Percentiles rank a stretch among this genome's conserved stretches.
These are phyloP conservation scores for Arizona elegans DNA, from an alignment of 2,113 vertebrate genomes.

Conservation along the genomic window DNA sequence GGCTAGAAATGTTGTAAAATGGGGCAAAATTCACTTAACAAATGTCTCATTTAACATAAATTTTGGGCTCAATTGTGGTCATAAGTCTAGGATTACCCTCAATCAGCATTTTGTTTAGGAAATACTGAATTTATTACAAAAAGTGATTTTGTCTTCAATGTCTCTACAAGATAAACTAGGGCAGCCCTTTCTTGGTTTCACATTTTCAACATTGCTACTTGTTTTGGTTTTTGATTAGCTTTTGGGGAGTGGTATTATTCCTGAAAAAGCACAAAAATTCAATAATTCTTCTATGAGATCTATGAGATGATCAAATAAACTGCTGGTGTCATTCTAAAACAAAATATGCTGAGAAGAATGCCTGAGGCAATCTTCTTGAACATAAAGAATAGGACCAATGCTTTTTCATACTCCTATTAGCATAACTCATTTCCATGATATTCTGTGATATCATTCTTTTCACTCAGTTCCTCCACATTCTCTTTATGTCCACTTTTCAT, in stretches of 20 bases:
- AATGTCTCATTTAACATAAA: neutral
- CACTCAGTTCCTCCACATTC: neutral
- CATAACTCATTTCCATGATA: neutral
- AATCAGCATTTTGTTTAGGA: neutral
- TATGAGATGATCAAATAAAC: constrained; percentile 18
- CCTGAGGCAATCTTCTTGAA: neutral
- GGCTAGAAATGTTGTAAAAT: neutral
- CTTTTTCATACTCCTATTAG: neutral
- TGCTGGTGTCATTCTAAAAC: neutral
- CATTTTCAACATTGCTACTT: neutral
- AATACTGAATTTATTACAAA: neutral
- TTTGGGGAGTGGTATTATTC: neutral
- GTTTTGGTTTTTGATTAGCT: neutral
- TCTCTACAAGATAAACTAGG: neutral
- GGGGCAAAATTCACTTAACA: neutral
- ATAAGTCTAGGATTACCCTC: neutral
- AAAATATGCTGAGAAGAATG: neutral
- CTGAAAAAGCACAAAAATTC: constrained; percentile 11
- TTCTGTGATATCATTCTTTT: neutral
- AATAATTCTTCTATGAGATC: constrained; percentile 2
- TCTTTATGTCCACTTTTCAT: neutral
- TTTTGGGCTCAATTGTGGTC: neutral
- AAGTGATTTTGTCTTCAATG: neutral
- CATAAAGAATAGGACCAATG: neutral
- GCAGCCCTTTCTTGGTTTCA: rapidly evolving